These are phyloP conservation scores for Xanthostigma xanthostigma DNA, from an alignment of 2,888 invertebrate species.

Conservation along the genomic window DNA sequence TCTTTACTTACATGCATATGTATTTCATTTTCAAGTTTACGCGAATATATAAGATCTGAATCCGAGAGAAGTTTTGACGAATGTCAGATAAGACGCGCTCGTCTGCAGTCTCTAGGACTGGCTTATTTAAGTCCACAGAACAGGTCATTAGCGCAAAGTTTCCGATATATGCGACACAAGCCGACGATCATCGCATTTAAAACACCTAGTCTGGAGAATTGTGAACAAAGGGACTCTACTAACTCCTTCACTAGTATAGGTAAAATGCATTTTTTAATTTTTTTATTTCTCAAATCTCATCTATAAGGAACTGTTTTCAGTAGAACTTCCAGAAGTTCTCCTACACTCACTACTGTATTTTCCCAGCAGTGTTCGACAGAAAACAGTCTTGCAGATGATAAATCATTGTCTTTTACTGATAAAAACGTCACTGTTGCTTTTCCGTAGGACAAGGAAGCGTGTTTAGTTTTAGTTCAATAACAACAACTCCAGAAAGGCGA, in stretches of 20 bases:
- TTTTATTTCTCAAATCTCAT: no score
- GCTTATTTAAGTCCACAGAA: conserved; percentile 64
- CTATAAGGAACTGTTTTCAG: no score
- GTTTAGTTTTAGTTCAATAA: conserved; percentile 21
- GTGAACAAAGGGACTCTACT: conserved; percentile 39
- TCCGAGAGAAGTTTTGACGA: conserved; percentile 65
- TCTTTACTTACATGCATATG: neutral
- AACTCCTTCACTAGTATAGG: conserved; percentile 42
- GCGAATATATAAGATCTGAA: conserved; percentile 61
- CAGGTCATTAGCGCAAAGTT: conserved; percentile 67
- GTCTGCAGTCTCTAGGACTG: conserved; percentile 45
- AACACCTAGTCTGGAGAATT: conserved; percentile 63
- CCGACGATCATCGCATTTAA: conserved; percentile 80
- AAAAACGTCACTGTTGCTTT: neutral
- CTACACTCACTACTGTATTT: no score
- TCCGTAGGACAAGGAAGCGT: conserved; percentile 18
- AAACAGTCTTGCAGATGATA: no score
- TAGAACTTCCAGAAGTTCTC: no score
- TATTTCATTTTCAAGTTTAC: conserved; percentile 34
- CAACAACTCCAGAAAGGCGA: conserved; percentile 32
- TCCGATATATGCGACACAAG: conserved; percentile 79
- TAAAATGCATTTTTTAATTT: conserved; percentile 18
- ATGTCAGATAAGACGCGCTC: conserved; percentile 44
- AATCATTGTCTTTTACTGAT: neutral
- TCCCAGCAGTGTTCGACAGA: no score